Conservation (phyloP, 2,797 vertebrate genomes). For the Myotis pilosus region DNA sequence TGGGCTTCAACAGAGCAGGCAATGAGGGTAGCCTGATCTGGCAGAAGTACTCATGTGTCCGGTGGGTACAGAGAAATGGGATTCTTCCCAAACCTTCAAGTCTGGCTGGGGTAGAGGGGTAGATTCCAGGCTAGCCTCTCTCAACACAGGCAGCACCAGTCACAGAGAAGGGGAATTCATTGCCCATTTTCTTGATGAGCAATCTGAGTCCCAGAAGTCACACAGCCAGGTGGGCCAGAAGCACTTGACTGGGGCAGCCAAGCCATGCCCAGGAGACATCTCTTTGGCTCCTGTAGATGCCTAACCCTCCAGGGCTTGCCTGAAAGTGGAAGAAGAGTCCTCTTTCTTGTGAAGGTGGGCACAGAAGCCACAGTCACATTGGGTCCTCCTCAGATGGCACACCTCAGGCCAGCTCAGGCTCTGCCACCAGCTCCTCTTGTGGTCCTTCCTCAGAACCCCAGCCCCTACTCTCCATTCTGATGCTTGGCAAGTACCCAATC, state of each 20-base stretch:
- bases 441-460: neutral
- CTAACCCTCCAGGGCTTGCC: neutral
- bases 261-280: neutral
- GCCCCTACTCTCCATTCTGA: neutral
- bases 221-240: neutral
- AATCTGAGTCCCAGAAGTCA: neutral
- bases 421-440: neutral
- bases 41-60: too few species aligned
- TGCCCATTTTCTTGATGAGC: neutral
- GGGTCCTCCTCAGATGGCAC: neutral
- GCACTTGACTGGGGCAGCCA: neutral
- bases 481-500: neutral
- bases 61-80: too few species aligned
- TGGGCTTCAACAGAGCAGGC: neutral
- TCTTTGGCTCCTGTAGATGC: neutral
- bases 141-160: neutral
- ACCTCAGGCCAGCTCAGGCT: neutral
- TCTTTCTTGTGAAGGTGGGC: neutral
- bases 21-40: fast-evolving
- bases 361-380: neutral
- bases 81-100: too few species aligned
- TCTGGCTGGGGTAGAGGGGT: neutral
- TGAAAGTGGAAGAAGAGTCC: neutral
- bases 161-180: too few species aligned
- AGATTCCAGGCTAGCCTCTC: neutral